Percentiles rank a stretch among this genome's conserved stretches.
Conservation (phyloP, 2,797 vertebrate species). For the Chelidonichthys spinosus region DNA sequence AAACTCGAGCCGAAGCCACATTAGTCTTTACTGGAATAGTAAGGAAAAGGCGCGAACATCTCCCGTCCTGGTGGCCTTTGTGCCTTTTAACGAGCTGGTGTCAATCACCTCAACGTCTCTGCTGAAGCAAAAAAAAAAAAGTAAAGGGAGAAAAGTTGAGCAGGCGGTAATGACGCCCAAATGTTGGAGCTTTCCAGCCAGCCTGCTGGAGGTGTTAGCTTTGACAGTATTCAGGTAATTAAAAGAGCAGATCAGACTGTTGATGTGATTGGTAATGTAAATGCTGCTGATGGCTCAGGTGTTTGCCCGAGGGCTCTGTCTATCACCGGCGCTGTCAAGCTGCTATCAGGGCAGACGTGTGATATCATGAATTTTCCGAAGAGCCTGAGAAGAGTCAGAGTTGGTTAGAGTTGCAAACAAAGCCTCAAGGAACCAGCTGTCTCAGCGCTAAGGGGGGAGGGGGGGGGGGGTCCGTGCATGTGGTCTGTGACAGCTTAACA, state of each 20-base stretch:
- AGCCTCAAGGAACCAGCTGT: conserved; percentile 66
- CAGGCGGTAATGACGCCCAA: conserved; percentile 48
- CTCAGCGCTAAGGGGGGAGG: conserved; percentile 29
- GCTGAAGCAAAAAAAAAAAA: conserved; percentile 35
- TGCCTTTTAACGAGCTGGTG: conserved; percentile 73
- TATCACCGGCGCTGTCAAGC: conserved; percentile 29
- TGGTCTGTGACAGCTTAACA: conserved; percentile 74
- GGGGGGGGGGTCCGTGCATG: conserved; percentile 46
- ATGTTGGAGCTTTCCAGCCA: conserved; percentile 49
- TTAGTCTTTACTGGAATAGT: background rate
- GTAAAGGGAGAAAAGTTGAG: conserved; percentile 31
- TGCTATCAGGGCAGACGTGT: conserved; percentile 22
- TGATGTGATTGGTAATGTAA: conserved; percentile 12
- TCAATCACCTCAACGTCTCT: conserved; percentile 70
- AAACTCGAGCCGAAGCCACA: conserved; percentile 9
- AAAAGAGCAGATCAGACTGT: conserved; percentile 36
- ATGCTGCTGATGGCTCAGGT: conserved; percentile 22
- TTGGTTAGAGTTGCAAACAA: conserved; percentile 35
- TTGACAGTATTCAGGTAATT: conserved; percentile 41
- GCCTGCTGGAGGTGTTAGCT: conserved; percentile 44
- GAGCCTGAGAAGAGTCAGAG: conserved; percentile 1
- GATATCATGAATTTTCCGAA: conserved; percentile 41
- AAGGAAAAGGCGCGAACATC: conserved; percentile 47
- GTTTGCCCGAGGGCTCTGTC: conserved; percentile 16
- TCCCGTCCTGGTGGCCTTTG: conserved; percentile 51